These are phyloP conservation scores for Phylloscopus trochiloides DNA, from an alignment of 2,113 vertebrate genomes.

Conservation along the genomic window DNA sequence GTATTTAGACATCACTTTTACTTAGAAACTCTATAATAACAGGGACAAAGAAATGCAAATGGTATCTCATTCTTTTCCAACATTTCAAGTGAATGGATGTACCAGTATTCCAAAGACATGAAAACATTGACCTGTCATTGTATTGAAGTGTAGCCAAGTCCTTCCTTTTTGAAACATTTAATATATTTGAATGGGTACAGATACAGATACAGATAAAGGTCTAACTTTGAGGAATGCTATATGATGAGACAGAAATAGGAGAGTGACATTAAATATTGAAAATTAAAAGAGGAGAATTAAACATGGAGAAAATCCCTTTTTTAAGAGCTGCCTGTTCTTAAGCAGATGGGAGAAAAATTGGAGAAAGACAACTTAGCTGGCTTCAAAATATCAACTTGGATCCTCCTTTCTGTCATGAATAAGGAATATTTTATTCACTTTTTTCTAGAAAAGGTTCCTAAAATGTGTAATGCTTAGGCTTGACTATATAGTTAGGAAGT, in stretches of 20 bases:
- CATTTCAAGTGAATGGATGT: background rate
- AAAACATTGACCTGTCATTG: background rate
- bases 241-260: background rate
- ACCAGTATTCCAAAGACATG: background rate
- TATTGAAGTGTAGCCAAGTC: background rate
- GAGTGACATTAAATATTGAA: background rate
- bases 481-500: background rate
- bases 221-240: background rate
- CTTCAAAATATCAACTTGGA: background rate
- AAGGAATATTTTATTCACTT: background rate
- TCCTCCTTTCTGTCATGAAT: background rate
- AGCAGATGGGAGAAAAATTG: background rate
- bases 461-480: background rate
- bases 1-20: background rate
- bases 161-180: background rate
- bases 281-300: background rate
- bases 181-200: background rate
- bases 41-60: background rate
- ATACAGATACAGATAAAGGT: background rate
- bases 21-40: background rate
- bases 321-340: background rate
- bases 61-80: background rate
- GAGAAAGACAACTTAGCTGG: background rate
- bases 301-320: background rate
- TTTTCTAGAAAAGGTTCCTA: background rate